Conservation (phyloP, 2,113 vertebrate genomes). For the Heloderma charlesbogerti region DNA sequence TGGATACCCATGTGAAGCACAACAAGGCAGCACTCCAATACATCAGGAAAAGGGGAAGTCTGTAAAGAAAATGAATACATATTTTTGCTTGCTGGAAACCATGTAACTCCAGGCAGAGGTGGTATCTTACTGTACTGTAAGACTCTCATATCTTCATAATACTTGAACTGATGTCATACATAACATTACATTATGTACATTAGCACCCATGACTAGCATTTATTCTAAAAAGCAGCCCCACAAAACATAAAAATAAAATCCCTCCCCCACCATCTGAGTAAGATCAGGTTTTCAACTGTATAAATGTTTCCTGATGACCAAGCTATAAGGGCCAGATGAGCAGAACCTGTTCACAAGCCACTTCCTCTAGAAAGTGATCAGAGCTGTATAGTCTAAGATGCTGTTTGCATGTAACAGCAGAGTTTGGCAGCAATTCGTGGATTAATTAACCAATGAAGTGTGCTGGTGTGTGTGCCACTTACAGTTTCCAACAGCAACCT, state of each 20-base stretch:
- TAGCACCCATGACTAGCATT: neutral
- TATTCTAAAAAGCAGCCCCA: neutral
- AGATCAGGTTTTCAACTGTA: neutral
- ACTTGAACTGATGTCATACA: too few relatives aligned
- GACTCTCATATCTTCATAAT: neutral
- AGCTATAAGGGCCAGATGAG: neutral
- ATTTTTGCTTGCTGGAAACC: neutral
- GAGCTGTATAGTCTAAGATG: neutral
- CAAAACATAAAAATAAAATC: neutral
- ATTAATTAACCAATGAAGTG: too few relatives aligned
- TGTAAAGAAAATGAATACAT: slow-evolving; percentile 60
- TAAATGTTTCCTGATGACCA: neutral
- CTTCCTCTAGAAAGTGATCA: neutral
- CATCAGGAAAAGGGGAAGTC: slow-evolving; percentile 87
- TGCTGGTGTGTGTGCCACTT: too few relatives aligned
- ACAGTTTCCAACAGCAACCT: neutral
- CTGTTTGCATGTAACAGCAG: too few relatives aligned
- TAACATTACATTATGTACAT: neutral
- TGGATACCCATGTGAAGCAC: slow-evolving; percentile 79
- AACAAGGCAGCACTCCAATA: slow-evolving; percentile 91
- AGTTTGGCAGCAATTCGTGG: too few relatives aligned
- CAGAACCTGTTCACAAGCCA: neutral
- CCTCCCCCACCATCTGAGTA: neutral
- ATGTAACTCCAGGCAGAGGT: neutral
- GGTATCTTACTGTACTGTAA: neutral